These are phyloP conservation scores for Oxygymnocypris stewartii DNA, from an alignment of 2,113 vertebrate species.

Conservation along the genomic window DNA sequence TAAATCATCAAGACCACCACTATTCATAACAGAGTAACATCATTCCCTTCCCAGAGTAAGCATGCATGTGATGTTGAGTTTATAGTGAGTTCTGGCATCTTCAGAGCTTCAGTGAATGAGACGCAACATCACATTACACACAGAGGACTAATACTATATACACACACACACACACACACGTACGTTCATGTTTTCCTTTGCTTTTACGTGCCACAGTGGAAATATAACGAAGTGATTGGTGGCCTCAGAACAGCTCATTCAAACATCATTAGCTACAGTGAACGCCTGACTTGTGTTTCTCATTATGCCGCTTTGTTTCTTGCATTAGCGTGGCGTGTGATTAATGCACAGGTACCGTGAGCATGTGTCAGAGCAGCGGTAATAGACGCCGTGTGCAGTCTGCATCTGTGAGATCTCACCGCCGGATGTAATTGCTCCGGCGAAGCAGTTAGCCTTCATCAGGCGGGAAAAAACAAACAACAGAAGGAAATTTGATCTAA, in stretches of 20 bases:
- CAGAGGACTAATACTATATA: neutral
- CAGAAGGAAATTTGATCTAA: neutral
- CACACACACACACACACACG: neutral
- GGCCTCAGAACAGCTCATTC: slow-evolving; percentile 72
- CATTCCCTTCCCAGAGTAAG: neutral
- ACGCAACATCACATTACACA: neutral
- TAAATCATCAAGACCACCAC: neutral
- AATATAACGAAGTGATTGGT: slow-evolving; percentile 75
- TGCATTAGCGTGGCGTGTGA: slow-evolving; percentile 56
- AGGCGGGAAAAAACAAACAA: neutral
- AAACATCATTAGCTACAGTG: slow-evolving; percentile 70
- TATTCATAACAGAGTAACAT: neutral
- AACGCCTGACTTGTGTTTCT: slow-evolving; percentile 69
- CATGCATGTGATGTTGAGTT: neutral
- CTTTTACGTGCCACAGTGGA: slow-evolving; percentile 40
- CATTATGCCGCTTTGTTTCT: slow-evolving; percentile 67
- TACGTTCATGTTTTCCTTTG: neutral
- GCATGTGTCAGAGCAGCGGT: slow-evolving; percentile 45
- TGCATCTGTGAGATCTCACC: neutral
- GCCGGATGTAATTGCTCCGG: neutral
- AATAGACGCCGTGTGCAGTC: slow-evolving; percentile 56
- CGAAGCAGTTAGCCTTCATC: neutral
- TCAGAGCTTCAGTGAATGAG: neutral
- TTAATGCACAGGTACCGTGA: slow-evolving; percentile 60
- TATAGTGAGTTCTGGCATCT: neutral